phyloP scores from a whole-genome alignment of 2,797 vertebrate species.

The Babyrousa celebensis region DNA sequence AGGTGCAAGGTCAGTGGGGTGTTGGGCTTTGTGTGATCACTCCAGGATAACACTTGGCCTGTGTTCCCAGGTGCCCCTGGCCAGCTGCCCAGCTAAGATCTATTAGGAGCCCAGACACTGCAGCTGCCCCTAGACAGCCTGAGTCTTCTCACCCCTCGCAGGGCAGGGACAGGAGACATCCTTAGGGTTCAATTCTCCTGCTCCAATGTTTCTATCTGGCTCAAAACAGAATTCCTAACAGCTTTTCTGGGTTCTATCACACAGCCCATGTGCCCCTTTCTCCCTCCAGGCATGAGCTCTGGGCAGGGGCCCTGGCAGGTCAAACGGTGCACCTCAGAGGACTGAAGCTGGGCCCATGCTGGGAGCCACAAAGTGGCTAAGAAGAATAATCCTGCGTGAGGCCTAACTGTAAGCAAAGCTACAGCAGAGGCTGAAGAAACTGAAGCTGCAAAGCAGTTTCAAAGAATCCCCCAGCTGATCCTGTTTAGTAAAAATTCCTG shows the following conservation, averaged over 20 bases:
- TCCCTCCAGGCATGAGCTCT: not conserved
- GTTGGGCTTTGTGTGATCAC: accelerated
- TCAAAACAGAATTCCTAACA: too few species aligned
- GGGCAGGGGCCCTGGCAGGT: not conserved
- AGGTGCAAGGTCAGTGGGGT: not conserved
- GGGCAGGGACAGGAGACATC: not conserved
- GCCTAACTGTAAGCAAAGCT: too few species aligned
- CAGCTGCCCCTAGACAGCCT: not conserved
- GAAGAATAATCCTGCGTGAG: too few species aligned
- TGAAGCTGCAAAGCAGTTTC: too few species aligned
- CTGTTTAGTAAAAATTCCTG: too few species aligned
- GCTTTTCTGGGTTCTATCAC: not conserved
- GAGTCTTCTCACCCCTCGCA: too few species aligned
- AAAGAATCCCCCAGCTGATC: too few species aligned
- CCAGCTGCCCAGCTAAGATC: not conserved
- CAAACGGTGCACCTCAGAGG: not conserved
- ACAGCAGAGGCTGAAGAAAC: too few species aligned
- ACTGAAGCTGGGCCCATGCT: not conserved
- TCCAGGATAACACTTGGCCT: not conserved
- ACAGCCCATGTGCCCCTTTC: accelerated
- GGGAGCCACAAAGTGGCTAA: too few species aligned
- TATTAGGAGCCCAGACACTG: not conserved
- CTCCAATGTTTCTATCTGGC: not conserved
- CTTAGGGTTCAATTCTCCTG: not conserved
- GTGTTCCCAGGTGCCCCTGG: not conserved